Evolutionary conservation across 2,113 vertebrate species (phyloP).

Genomic region (Parotia lawesii): DNA sequence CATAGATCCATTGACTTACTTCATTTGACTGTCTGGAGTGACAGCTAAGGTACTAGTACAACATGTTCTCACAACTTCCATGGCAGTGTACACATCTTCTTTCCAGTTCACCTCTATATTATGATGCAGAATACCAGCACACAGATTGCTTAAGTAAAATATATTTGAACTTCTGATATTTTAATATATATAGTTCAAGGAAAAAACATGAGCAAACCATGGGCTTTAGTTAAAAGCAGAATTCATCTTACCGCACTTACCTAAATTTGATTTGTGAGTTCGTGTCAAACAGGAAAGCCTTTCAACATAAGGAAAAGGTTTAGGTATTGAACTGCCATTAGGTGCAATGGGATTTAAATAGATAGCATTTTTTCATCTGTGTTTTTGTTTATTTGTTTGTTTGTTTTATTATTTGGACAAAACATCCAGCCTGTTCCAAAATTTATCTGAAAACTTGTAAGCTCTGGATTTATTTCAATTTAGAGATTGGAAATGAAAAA

Average conservation of each 20-base stretch:
- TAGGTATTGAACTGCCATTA: neutral
- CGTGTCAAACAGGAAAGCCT: neutral
- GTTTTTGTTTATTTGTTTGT: neutral
- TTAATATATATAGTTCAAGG: neutral
- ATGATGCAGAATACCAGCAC: conserved; percentile 41
- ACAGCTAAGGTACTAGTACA: conserved; percentile 66
- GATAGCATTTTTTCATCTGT: fast-evolving
- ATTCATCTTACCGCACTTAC: neutral
- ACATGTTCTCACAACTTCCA: conserved; percentile 60
- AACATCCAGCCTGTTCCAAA: neutral
- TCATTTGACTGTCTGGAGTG: conserved; percentile 64
- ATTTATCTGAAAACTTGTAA: neutral
- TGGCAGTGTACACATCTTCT: conserved; percentile 31
- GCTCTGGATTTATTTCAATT: neutral
- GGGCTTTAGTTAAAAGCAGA: neutral
- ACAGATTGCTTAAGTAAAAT: neutral
- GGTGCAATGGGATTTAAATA: neutral
- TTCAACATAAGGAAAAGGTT: neutral
- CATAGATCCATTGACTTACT: conserved; percentile 64
- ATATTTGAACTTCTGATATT: neutral
- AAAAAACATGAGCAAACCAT: neutral
- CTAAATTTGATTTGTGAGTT: neutral
- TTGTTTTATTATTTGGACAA: neutral
- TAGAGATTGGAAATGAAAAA: neutral
- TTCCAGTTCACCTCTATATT: conserved; percentile 38